Percentiles rank a stretch among this genome's conserved stretches.
Evolutionary conservation across 1,140 invertebrate genomes (phyloP).

Genomic region (Macrosteles quadrilineatus): DNA sequence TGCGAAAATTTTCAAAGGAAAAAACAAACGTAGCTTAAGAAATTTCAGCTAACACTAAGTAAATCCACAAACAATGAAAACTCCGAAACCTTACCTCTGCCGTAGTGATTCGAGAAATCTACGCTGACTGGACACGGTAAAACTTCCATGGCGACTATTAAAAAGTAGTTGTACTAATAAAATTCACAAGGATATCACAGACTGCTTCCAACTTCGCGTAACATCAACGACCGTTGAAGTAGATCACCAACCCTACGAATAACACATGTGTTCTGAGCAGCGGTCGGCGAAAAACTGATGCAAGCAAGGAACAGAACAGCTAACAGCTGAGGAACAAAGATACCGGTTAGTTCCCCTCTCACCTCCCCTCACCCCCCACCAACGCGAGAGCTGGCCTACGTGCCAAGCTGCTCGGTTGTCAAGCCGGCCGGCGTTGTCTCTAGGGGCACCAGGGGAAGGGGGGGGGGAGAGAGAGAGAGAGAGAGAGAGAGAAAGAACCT

Average conservation of each 20-base stretch:
- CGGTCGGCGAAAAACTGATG: constrained; percentile 24
- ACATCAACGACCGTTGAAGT: constrained; percentile 29
- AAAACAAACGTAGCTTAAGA: no score
- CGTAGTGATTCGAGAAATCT: constrained; percentile 31
- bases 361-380: constrained; percentile 18
- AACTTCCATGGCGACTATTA: constrained; percentile 39
- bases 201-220: neutral
- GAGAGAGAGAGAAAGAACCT: neutral
- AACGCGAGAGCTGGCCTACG: constrained; percentile 21
- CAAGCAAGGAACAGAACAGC: constrained; percentile 23
- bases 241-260: neutral
- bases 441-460: neutral
- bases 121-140: constrained; percentile 40
- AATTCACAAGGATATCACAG: constrained; percentile 22
- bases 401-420: constrained; percentile 19
- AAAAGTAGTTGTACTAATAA: constrained; percentile 19
- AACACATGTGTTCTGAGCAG: constrained; percentile 6
- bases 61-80: constrained; percentile 1
- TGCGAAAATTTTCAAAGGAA: no score
- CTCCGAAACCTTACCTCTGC: constrained; percentile 27
- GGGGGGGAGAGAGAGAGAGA: neutral
- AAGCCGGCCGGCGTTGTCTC: neutral
- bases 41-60: no score
- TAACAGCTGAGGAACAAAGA: constrained; percentile 33
- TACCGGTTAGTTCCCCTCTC: constrained; percentile 24